These are phyloP conservation scores for Nyctibius bracteatus DNA, from an alignment of 2,113 vertebrate genomes.

Conservation along the genomic window DNA sequence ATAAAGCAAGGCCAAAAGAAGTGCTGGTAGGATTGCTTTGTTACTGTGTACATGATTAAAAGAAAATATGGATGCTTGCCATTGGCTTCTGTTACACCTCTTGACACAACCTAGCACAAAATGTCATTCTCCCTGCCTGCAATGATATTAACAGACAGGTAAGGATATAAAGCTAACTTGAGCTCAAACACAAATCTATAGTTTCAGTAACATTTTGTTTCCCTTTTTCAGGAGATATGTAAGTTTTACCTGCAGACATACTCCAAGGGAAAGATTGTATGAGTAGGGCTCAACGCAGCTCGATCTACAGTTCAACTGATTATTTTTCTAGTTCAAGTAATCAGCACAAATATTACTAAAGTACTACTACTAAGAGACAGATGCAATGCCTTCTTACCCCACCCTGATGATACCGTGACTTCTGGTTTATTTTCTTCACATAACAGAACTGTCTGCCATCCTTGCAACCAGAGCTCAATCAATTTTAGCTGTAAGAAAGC, in stretches of 20 bases:
- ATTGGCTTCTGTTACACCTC: not conserved
- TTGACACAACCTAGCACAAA: not conserved
- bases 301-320: not conserved
- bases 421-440: not conserved
- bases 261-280: not conserved
- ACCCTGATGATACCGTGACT: not conserved
- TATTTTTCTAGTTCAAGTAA: not conserved
- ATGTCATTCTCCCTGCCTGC: not conserved
- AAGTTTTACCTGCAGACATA: not conserved
- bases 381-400: not conserved
- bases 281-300: not conserved
- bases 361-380: not conserved
- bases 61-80: not conserved
- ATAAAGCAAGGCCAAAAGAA: conserved; percentile 74
- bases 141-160: not conserved
- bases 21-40: conserved; percentile 76
- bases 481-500: not conserved
- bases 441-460: not conserved
- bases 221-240: not conserved
- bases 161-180: not conserved
- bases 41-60: conserved; percentile 56
- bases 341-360: not conserved
- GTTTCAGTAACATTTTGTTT: not conserved
- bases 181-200: not conserved
- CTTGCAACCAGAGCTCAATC: not conserved